Evolutionary conservation across 1,140 invertebrate species (phyloP).

Genomic region (Anthonomus grandis): DNA sequence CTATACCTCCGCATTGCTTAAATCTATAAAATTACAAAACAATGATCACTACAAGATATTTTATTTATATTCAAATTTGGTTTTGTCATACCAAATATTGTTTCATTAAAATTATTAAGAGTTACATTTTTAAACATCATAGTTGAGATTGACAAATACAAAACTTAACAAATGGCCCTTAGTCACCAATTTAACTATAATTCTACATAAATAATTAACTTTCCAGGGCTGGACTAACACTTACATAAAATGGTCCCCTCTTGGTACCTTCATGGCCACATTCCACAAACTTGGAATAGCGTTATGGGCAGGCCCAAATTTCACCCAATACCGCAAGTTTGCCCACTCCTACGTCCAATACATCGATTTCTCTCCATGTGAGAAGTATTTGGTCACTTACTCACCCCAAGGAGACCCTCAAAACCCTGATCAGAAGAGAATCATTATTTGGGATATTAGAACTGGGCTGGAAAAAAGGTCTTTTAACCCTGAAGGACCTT

Average conservation of each 20-base stretch:
- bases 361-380: slow-evolving; percentile 96
- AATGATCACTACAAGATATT: too few relatives aligned
- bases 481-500: slow-evolving; percentile 80
- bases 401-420: slow-evolving; percentile 68
- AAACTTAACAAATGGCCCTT: too few relatives aligned
- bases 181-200: too few relatives aligned
- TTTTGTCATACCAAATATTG: too few relatives aligned
- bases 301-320: slow-evolving; percentile 94
- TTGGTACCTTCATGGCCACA: slow-evolving; percentile 94
- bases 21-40: too few relatives aligned
- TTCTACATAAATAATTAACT: too few relatives aligned
- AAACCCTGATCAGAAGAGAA: slow-evolving; percentile 62
- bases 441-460: slow-evolving; percentile 92
- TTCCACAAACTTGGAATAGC: slow-evolving; percentile 95
- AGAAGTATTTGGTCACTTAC: slow-evolving; percentile 94
- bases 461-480: slow-evolving; percentile 89
- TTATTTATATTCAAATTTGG: too few relatives aligned
- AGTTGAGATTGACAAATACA: too few relatives aligned
- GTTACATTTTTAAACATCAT: too few relatives aligned
- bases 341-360: slow-evolving; percentile 88
- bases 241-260: slow-evolving; percentile 94
- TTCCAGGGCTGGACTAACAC: slow-evolving; percentile 89
- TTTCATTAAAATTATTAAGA: too few relatives aligned
- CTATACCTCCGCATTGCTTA: too few relatives aligned
- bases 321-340: slow-evolving; percentile 89